Evolutionary conservation across 2,113 vertebrate genomes (phyloP), one percentile per base, ranked within the genome.

Genomic region (Forbesichthys agassizii): DNA sequence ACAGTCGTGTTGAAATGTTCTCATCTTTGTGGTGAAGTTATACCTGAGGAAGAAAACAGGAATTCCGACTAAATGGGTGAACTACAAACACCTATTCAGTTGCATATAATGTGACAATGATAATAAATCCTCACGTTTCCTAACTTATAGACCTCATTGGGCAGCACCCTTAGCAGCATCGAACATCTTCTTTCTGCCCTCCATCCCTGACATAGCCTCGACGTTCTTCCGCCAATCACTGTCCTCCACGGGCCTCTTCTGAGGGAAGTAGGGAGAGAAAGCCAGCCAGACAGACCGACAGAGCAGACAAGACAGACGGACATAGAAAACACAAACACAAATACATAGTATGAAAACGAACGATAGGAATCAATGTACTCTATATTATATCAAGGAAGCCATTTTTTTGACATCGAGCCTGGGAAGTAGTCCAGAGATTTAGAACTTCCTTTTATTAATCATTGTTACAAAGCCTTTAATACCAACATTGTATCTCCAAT

Each of bases 131-230:
- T 59, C 71, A 54, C 16, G 55, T 18, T n/a, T n/a, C 49, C 0
- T 36, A 5, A 4, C 11, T 5, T 10, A 6, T 54, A 47, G 46
- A 11, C 12, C 64, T 90, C 75, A 93, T 84, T 91, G 91, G 9
- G 83, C 79, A 5, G 89, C 62, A 55, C 83, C 90, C 55, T 89
- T 96, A 71, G 96, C 96, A 5, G 96, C 96, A 0, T 98, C 96
- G 0, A 98, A 98, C 95, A 98, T 98, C 92, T 98, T 98, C 93
- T 98, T 98, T 52, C 96, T 86, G 7, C 96, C 96, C 79, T 98
- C 96, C 96, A 98, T 98, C 18, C 96, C 96, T 0, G 96, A 98
- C 96, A 98, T 96, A 86, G 96, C 96, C 67, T 98, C 96, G 82
- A 98, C 96, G 0, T 98, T 98, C 93, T 98, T 98, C 80, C 96